Base-by-base conservation (phyloP, 92 coral and sea anemone species). In the Porites evermanni region DNA sequence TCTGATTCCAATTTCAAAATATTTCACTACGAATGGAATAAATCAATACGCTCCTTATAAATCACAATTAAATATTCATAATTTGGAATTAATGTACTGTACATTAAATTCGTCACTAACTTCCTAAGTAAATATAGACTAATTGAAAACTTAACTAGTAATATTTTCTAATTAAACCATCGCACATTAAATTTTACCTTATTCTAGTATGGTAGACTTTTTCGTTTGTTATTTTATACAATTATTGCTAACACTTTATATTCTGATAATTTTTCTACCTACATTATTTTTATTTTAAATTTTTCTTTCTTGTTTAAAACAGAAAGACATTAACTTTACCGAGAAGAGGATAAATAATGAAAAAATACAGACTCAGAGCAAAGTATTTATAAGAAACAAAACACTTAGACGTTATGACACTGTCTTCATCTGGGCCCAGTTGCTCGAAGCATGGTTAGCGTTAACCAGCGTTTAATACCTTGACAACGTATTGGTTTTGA, bases 1-100 rank as follows among this genome's bases (percentile, higher is more conserved):
- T 71, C 75, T 71, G 44, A 47, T 53, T 54, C 16, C 8, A 58
- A 21, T 75, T 13, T 54, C 19, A 75, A 75, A 75, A 75, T 17
- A 75, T 54, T 21, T 56, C 67, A 54, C 38, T 67, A 66, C 19
- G 8, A 66, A 67, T 24, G 13, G 47, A 67, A 67, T 47, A 23
- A 23, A 66, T n/a, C 47, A 23, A 67, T 24, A 12, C 47, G 10
- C 12, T 19, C 23, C 12, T 56, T 19, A 19, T 67, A 47, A 56
- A 13, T 23, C 17, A 56, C 18, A 18, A 12, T 74, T 53, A 76
- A 67, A 76, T 56, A 60, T 1, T 56, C 26, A 75, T 26, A 75
- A 58, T 58, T 56, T 51, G 4, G 47, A 4, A 38, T 75, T 1
- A 58, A 76, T 11, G 19, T 26, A 13, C 12, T 23, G 7, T 14